Percentiles rank a stretch among this genome's conserved stretches.
phyloP scores from a whole-genome alignment of 2,113 vertebrate genomes.

The Poeciliopsis retropinna region DNA sequence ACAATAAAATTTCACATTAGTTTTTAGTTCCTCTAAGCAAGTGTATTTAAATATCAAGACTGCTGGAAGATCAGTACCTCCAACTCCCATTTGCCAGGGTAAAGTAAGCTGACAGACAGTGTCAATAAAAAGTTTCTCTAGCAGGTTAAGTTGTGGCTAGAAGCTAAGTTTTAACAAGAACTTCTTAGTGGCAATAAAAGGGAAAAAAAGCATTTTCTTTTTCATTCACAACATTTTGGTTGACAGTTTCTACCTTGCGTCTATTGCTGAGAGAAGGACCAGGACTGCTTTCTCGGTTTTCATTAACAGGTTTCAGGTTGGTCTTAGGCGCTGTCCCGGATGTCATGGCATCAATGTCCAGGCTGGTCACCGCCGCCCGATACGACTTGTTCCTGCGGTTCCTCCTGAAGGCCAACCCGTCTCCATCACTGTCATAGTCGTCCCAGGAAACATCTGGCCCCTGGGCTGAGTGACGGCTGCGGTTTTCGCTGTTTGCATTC shows the following conservation, averaged over 20 bases:
- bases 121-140: too few relatives aligned
- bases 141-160: too few relatives aligned
- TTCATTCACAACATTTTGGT: background rate
- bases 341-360: slow-evolving; percentile 10
- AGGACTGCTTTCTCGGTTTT: slow-evolving; percentile 61
- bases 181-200: background rate
- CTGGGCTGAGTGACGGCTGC: slow-evolving; percentile 37
- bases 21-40: background rate
- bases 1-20: background rate
- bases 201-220: background rate
- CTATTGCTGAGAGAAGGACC: slow-evolving; percentile 40
- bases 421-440: slow-evolving; percentile 76
- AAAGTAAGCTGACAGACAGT: background rate
- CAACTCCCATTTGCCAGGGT: background rate
- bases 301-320: slow-evolving; percentile 70
- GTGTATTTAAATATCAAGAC: background rate
- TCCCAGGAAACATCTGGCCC: slow-evolving; percentile 76
- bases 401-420: slow-evolving; percentile 71
- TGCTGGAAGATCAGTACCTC: background rate
- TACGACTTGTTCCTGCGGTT: slow-evolving; percentile 93
- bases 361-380: slow-evolving; percentile 85
- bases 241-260: slow-evolving; percentile 64
- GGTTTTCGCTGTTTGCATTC: slow-evolving; percentile 23
- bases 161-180: too few relatives aligned
- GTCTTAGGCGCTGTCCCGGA: background rate